A percentile compares a stretch with the other conserved stretches of the same genome.
Conservation (phyloP, 2,797 vertebrate species). For the Dendrocincla tyrannina region DNA sequence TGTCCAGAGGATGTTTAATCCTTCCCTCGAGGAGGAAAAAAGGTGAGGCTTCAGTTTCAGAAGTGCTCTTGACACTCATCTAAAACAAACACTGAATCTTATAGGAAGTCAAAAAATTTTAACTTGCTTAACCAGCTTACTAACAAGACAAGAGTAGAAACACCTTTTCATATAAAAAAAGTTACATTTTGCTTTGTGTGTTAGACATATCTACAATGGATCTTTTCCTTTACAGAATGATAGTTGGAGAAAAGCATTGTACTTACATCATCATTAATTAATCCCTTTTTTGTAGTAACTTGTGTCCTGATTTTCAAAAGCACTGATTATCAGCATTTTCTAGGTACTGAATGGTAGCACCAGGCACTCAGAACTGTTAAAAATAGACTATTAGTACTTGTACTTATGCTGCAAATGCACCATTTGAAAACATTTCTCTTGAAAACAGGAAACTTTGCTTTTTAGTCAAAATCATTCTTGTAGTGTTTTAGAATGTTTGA, state of each 20-base stretch:
- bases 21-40: constrained; percentile 17
- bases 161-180: constrained; percentile 32
- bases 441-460: neutral
- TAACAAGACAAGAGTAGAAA: constrained; percentile 45
- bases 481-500: constrained; percentile 10
- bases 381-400: neutral
- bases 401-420: neutral
- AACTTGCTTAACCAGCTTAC: constrained; percentile 46
- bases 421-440: neutral
- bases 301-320: constrained; percentile 56
- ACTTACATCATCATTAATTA: constrained; percentile 22
- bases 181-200: neutral
- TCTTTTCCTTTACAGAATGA: neutral
- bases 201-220: neutral
- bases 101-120: neutral
- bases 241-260: neutral
- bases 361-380: constrained; percentile 56
- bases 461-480: neutral
- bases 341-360: constrained; percentile 24
- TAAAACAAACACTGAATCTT: constrained; percentile 33
- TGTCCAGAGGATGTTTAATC: constrained; percentile 5
- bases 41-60: constrained; percentile 16
- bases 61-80: constrained; percentile 13
- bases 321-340: constrained; percentile 47
- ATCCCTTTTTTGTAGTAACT: constrained; percentile 33